Evolutionary conservation across 2,113 vertebrate species (phyloP).

Genomic region (Pelmatolapia mariae): DNA sequence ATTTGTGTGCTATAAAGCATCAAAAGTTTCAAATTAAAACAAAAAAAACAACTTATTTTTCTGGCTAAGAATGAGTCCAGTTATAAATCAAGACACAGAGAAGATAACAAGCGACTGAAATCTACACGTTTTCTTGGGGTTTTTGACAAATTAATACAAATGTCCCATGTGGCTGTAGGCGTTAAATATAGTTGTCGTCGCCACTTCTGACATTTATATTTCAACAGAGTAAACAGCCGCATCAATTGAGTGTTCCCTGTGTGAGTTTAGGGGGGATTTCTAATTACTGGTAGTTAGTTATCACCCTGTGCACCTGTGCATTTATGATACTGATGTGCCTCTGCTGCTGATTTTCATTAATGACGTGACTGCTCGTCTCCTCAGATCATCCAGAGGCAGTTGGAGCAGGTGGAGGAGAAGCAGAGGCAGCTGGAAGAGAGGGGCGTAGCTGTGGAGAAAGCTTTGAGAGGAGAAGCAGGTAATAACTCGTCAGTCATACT

Average conservation of each 20-base stretch:
- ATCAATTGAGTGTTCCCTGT: not conserved
- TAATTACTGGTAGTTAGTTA: not conserved
- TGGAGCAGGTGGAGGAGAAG: constrained; percentile 98
- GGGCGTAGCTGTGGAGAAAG: constrained; percentile 96
- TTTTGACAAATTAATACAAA: not conserved
- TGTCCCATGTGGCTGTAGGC: not conserved
- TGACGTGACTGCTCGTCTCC: not conserved
- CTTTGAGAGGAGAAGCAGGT: constrained; percentile 98
- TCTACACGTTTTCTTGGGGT: not conserved
- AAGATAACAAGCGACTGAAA: not conserved
- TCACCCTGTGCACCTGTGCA: not conserved
- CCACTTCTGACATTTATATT: not conserved
- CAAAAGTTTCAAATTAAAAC: not conserved
- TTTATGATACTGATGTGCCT: not conserved
- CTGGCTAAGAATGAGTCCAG: not conserved
- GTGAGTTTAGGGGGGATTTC: not conserved
- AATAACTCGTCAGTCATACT: constrained; percentile 23
- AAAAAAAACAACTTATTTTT: not conserved
- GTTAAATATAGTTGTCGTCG: not conserved
- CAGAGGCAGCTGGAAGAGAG: constrained; percentile 94
- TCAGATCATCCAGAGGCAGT: constrained; percentile 95
- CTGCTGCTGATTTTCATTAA: not conserved
- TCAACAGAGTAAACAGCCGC: constrained; percentile 6
- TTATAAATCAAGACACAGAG: not conserved
- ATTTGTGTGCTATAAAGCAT: not conserved